A percentile compares a stretch with the other conserved stretches of the same genome.
phyloP scores from a whole-genome alignment of 2,113 vertebrate genomes.

The Zosterops hypoxanthus region DNA sequence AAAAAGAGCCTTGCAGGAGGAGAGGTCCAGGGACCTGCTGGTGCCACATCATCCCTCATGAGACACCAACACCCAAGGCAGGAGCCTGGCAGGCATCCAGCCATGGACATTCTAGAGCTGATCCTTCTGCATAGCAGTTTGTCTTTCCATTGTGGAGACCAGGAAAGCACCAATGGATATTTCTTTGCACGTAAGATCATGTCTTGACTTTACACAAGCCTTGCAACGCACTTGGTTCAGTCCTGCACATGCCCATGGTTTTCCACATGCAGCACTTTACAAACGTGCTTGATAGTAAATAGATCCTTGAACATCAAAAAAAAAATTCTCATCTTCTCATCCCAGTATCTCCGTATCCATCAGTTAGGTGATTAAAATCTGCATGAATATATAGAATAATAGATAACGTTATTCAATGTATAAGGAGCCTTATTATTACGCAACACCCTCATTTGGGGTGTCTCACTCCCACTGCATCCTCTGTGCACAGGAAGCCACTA shows the following conservation, averaged over 20 bases:
- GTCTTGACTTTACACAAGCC: not conserved
- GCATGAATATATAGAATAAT: not conserved
- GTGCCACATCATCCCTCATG: fast-evolving
- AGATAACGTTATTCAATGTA: not conserved
- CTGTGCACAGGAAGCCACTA: slow-evolving; percentile 35
- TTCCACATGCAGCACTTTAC: not conserved
- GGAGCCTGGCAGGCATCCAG: not conserved
- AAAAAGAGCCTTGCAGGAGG: not conserved
- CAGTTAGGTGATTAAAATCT: slow-evolving; percentile 50
- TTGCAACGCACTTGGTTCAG: fast-evolving
- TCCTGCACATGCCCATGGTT: fast-evolving
- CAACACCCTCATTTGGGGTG: not conserved
- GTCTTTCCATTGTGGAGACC: fast-evolving
- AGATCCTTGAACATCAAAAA: not conserved
- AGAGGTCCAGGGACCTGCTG: not conserved
- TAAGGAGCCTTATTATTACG: not conserved
- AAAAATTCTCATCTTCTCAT: not conserved
- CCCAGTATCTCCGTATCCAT: not conserved
- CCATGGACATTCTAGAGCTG: fast-evolving
- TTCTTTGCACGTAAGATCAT: fast-evolving
- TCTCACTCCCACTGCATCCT: not conserved
- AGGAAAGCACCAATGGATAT: not conserved
- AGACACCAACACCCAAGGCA: not conserved
- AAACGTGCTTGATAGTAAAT: fast-evolving
- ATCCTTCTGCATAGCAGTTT: fast-evolving